Conservation (phyloP, 2,888 invertebrate genomes). For the Trachelus troglodyta region DNA sequence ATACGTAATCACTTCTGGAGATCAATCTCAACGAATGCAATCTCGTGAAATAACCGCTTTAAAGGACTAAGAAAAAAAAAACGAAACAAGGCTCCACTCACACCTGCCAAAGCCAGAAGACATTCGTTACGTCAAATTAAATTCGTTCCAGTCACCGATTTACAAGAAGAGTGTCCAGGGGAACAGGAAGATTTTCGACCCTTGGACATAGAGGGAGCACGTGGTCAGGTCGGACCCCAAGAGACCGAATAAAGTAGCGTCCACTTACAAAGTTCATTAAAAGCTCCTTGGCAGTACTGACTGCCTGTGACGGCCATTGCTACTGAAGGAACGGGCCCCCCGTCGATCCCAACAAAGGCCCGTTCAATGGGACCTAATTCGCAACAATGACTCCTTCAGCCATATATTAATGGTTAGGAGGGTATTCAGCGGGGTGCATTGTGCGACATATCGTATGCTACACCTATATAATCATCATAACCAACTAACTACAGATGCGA, state of each 20-base stretch:
- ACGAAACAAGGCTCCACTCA: too few relatives aligned
- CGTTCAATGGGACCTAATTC: constrained; percentile 60
- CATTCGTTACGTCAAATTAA: too few relatives aligned
- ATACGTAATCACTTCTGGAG: too few relatives aligned
- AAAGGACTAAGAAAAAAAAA: too few relatives aligned
- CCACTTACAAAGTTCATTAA: constrained; percentile 11
- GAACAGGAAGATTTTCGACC: too few relatives aligned
- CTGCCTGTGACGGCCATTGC: constrained; percentile 2
- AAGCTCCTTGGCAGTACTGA: background rate
- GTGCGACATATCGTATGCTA: constrained; percentile 20
- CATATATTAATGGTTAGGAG: constrained; percentile 58
- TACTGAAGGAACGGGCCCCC: constrained; percentile 30
- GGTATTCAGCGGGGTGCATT: constrained; percentile 29
- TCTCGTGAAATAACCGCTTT: too few relatives aligned
- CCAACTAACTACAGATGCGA: background rate
- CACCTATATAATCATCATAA: constrained; percentile 12
- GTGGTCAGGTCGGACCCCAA: too few relatives aligned
- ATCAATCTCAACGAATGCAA: too few relatives aligned
- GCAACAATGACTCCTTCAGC: constrained; percentile 57
- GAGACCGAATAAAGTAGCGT: constrained; percentile 3
- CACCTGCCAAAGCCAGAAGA: too few relatives aligned
- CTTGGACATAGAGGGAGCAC: too few relatives aligned
- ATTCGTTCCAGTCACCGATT: too few relatives aligned
- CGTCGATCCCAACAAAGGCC: constrained; percentile 51
- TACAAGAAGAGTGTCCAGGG: too few relatives aligned